Percentiles rank a stretch among this genome's conserved stretches.
Evolutionary conservation across 2,888 invertebrate genomes (phyloP).

Genomic region (Drosophila recens): DNA sequence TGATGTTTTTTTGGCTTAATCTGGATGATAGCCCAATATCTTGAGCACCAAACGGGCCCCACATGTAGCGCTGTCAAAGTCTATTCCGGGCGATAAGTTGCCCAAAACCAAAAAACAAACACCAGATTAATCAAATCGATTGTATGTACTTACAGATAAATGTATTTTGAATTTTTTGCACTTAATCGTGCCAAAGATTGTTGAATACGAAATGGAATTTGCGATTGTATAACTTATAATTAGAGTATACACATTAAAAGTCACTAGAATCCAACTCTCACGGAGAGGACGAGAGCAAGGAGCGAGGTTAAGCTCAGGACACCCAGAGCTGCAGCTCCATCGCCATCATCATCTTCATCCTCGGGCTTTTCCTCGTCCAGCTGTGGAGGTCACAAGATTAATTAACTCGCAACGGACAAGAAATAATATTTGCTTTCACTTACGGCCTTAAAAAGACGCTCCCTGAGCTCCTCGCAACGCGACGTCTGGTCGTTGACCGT

Average conservation of each 20-base stretch:
- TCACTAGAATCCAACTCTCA: constrained; percentile 51
- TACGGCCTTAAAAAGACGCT: constrained; percentile 66
- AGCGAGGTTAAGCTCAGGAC: constrained; percentile 54
- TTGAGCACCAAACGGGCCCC: constrained; percentile 20
- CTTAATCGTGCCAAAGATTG: constrained; percentile 20
- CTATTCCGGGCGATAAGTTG: constrained; percentile 36
- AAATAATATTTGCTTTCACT: constrained; percentile 34
- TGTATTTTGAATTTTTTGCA: constrained; percentile 52
- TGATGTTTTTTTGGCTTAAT: constrained; percentile 35
- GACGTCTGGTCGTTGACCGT: constrained; percentile 70
- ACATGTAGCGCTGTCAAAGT: constrained; percentile 16
- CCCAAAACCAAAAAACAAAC: constrained; percentile 4
- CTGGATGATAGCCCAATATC: constrained; percentile 20
- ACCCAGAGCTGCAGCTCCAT: constrained; percentile 58
- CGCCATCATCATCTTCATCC: constrained; percentile 21
- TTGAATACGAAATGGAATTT: constrained; percentile 26
- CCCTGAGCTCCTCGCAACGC: constrained; percentile 72
- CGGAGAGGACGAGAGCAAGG: constrained; percentile 45
- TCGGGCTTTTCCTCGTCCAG: constrained; percentile 60
- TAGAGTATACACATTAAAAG: constrained; percentile 15
- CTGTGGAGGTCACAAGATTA: constrained; percentile 30
- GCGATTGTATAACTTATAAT: constrained; percentile 53
- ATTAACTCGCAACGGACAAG: no score
- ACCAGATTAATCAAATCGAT: constrained; percentile 39
- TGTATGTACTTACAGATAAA: constrained; percentile 20